Conservation (phyloP, 2,888 invertebrate genomes). For the Melieria crassipennis region DNA sequence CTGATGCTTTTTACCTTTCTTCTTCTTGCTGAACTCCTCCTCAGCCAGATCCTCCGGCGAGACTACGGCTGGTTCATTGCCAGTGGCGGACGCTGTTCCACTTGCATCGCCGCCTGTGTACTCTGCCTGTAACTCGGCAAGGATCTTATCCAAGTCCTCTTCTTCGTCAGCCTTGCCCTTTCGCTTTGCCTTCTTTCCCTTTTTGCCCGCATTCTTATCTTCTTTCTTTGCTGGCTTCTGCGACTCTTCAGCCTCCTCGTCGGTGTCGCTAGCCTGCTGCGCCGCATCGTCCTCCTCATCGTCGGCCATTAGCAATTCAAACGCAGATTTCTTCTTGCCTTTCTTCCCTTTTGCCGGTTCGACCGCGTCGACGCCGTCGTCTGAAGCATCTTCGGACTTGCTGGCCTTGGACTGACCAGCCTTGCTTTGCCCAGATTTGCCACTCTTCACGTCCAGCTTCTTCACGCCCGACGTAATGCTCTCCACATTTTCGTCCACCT, state of each 20-base stretch:
- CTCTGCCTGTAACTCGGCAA: slow-evolving; percentile 81
- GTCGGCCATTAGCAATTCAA: slow-evolving; percentile 76
- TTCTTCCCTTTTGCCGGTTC: slow-evolving; percentile 55
- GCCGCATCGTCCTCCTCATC: slow-evolving; percentile 66
- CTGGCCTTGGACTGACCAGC: slow-evolving; percentile 35
- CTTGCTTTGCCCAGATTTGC: slow-evolving; percentile 55
- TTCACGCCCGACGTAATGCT: slow-evolving; percentile 68
- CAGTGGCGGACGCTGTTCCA: slow-evolving; percentile 54
- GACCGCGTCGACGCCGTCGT: slow-evolving; percentile 66
- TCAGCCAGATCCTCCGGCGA: slow-evolving; percentile 62
- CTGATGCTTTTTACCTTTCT: slow-evolving; percentile 57
- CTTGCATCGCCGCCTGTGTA: slow-evolving; percentile 78
- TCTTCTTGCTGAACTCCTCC: slow-evolving; percentile 56
- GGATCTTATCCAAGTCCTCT: slow-evolving; percentile 81
- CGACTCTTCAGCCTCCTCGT: slow-evolving; percentile 68
- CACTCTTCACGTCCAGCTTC: slow-evolving; percentile 70
- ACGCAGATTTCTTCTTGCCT: slow-evolving; percentile 69
- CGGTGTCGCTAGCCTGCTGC: slow-evolving; percentile 49
- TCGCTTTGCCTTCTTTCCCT: slow-evolving; percentile 77
- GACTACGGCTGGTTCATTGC: slow-evolving; percentile 43
- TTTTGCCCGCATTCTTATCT: slow-evolving; percentile 70
- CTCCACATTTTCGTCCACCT: slow-evolving; percentile 66
- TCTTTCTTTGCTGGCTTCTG: slow-evolving; percentile 65
- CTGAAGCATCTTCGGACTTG: slow-evolving; percentile 64
- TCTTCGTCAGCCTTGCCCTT: slow-evolving; percentile 80